A percentile compares a stretch with the other conserved stretches of the same genome.
Evolutionary conservation across 2,113 vertebrate genomes (phyloP).

Genomic region (Dasypus novemcinctus): DNA sequence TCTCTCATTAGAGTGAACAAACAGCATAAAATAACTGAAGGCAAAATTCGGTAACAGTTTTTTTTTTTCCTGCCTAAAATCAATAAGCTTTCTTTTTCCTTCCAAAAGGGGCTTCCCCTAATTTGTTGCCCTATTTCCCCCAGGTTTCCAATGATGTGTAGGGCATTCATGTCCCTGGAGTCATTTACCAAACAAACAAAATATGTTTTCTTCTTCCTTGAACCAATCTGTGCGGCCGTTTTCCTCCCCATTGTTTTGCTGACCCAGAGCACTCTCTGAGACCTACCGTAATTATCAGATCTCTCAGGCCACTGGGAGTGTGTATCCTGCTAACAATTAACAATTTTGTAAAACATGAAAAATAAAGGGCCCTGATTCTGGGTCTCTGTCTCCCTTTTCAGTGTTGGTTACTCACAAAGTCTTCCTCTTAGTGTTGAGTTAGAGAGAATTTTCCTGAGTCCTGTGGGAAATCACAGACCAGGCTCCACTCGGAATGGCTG

Average conservation of each 20-base stretch:
- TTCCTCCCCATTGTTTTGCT: constrained; percentile 83
- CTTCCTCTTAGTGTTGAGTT: constrained; percentile 70
- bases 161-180: constrained; percentile 58
- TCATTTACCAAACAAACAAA: constrained; percentile 83
- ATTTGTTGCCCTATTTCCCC: background rate
- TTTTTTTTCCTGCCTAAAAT: background rate
- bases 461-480: constrained; percentile 31
- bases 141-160: constrained; percentile 53
- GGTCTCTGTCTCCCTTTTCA: constrained; percentile 72
- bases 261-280: constrained; percentile 76
- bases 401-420: constrained; percentile 80
- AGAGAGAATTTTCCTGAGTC: constrained; percentile 64
- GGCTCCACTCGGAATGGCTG: background rate
- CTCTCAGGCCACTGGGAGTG: constrained; percentile 74
- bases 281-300: constrained; percentile 81
- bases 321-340: constrained; percentile 69
- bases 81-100: background rate
- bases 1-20: too few relatives aligned
- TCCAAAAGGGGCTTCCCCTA: background rate
- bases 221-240: constrained; percentile 82
- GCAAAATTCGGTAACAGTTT: too few relatives aligned
- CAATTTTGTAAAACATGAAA: constrained; percentile 71
- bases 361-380: constrained; percentile 72
- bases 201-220: constrained; percentile 82
- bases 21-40: too few relatives aligned